Conservation (phyloP, 2,888 invertebrate species). For the Stenurella melanura region DNA sequence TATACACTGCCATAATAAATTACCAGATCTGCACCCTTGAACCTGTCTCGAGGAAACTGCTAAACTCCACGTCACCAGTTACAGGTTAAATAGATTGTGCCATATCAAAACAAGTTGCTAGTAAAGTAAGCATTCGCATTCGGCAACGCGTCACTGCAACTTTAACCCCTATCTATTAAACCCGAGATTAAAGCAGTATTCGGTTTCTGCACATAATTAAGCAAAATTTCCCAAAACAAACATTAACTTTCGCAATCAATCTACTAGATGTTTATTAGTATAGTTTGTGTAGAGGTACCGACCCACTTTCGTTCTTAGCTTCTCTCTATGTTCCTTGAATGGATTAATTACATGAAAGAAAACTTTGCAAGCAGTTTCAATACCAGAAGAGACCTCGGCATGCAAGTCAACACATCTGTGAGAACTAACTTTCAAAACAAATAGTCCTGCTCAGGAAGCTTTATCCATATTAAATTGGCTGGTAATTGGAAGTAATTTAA, state of each 20-base stretch:
- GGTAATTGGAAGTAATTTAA: no score
- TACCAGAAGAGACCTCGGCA: neutral
- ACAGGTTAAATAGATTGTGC: no score
- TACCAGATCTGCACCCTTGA: no score
- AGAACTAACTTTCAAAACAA: neutral
- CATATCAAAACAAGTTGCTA: no score
- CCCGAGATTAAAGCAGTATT: neutral
- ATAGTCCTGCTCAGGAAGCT: no score
- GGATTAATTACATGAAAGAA: slow-evolving; percentile 1
- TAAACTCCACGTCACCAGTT: no score
- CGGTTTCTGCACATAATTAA: neutral
- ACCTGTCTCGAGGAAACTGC: no score
- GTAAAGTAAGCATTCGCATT: no score
- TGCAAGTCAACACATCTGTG: neutral
- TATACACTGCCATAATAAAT: no score
- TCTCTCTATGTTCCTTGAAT: neutral
- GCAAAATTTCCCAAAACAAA: neutral
- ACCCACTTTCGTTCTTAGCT: neutral
- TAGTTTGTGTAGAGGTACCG: neutral
- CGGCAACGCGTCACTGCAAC: neutral
- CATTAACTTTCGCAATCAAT: neutral
- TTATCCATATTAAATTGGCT: no score
- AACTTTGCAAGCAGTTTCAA: neutral
- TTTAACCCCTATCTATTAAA: neutral
- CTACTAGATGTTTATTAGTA: neutral